Percentiles rank a stretch among this genome's conserved stretches.
phyloP scores from a whole-genome alignment of 1,140 invertebrate genomes.

The Aphelenchoides avenae region DNA sequence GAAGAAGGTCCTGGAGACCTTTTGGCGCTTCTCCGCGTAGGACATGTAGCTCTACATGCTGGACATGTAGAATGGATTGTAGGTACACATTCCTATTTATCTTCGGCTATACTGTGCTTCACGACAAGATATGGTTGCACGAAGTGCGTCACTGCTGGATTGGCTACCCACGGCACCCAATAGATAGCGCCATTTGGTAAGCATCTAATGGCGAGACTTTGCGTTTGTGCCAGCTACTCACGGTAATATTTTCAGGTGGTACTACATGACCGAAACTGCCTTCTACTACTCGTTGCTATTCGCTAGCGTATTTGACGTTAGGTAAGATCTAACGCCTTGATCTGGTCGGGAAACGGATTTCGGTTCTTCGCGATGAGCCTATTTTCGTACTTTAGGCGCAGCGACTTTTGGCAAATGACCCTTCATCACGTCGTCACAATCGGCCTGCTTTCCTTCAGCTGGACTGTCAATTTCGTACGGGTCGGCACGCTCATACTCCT shows the following conservation, averaged over 20 bases:
- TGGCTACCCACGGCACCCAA: slow-evolving; percentile 40
- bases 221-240: slow-evolving; percentile 1
- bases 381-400: no score
- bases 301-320: slow-evolving; percentile 34
- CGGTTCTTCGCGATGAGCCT: no score
- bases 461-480: slow-evolving; percentile 85
- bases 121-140: slow-evolving; percentile 45
- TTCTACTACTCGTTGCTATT: slow-evolving; percentile 87
- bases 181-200: slow-evolving; percentile 40
- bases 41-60: no score
- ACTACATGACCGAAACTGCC: slow-evolving; percentile 86
- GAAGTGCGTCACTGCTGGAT: slow-evolving; percentile 50
- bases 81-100: no score
- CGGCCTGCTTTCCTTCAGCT: slow-evolving; percentile 79
- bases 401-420: slow-evolving; percentile 96
- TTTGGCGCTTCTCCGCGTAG: slow-evolving; percentile 46
- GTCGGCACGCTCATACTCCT: slow-evolving; percentile 87
- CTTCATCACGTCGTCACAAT: slow-evolving; percentile 90
- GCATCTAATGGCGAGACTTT: slow-evolving; percentile 5
- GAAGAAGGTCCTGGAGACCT: slow-evolving; percentile 47
- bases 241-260: slow-evolving; percentile 71
- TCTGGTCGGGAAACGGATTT: no score
- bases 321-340: no score
- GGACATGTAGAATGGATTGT: no score
- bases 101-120: slow-evolving; percentile 38